A percentile compares a stretch with the other conserved stretches of the same genome.
Evolutionary conservation across 2,888 invertebrate species (phyloP).

Genomic region (Lottia scabra): DNA sequence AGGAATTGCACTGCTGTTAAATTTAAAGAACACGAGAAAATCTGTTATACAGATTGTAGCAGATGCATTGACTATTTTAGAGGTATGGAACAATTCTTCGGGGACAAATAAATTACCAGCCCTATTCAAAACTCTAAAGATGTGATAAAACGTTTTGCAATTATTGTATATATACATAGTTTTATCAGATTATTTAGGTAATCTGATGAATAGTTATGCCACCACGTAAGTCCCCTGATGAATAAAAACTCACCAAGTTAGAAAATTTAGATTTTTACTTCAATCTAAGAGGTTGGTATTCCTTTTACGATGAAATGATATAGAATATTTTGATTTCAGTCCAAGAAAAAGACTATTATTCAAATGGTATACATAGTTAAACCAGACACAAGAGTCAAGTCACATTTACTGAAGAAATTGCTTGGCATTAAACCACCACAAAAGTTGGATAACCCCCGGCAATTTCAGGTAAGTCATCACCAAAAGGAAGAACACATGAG

Average conservation of each 20-base stretch:
- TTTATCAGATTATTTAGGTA: too few species aligned
- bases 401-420: slow-evolving; percentile 44
- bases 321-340: slow-evolving; percentile 24
- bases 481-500: too few species aligned
- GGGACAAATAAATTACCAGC: not conserved
- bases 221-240: too few species aligned
- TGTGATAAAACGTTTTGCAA: too few species aligned
- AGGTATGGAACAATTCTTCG: not conserved
- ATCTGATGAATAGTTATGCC: too few species aligned
- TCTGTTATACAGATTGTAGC: not conserved
- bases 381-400: slow-evolving; percentile 38
- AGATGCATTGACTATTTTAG: not conserved
- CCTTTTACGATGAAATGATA: too few species aligned
- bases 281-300: too few species aligned
- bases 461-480: not conserved
- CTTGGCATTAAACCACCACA: slow-evolving; percentile 39
- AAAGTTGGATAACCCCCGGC: slow-evolving; percentile 21
- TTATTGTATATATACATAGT: too few species aligned
- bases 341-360: slow-evolving; percentile 37
- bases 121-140: too few species aligned
- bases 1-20: not conserved
- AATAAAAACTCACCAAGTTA: too few species aligned
- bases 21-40: not conserved
- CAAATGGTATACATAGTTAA: slow-evolving; percentile 43
- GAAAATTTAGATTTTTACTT: too few species aligned